These are phyloP conservation scores for sheep (Ovis aries) DNA, from an alignment of 2,113 vertebrate genomes.

Conservation along the genomic window DNA sequence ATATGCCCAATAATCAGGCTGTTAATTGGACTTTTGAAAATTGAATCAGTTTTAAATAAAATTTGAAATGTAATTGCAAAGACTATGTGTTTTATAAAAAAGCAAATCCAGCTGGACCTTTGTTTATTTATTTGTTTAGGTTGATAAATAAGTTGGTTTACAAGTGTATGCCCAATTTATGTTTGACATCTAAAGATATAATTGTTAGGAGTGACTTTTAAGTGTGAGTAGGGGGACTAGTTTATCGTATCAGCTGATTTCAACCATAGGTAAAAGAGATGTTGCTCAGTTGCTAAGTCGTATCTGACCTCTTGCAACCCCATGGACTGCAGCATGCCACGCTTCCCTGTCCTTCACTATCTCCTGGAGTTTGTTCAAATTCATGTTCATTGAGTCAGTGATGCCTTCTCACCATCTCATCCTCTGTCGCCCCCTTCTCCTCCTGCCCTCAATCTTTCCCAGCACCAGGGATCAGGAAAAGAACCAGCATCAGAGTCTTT, in stretches of 20 bases:
- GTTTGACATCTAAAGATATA: background rate
- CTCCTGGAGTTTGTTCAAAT: background rate
- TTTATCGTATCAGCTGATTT: background rate
- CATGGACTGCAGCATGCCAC: background rate
- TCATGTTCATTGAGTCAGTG: background rate
- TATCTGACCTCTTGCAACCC: background rate
- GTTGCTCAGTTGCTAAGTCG: background rate
- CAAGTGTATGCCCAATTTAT: background rate
- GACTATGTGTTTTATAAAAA: background rate
- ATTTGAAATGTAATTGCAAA: background rate
- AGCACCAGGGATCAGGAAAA: background rate
- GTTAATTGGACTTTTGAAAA: background rate
- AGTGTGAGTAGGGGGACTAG: background rate
- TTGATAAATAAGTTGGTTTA: background rate
- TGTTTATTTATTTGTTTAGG: background rate
- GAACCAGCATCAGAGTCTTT: background rate
- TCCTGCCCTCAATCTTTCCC: background rate
- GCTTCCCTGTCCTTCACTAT: background rate
- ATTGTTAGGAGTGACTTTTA: background rate
- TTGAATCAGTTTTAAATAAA: background rate
- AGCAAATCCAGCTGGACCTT: background rate
- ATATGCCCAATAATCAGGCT: background rate
- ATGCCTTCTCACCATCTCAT: background rate
- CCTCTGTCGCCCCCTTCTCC: background rate
- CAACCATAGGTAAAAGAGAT: background rate